These are phyloP conservation scores for Sycophaga agraensis DNA, from an alignment of 1,140 invertebrate species.

Conservation along the genomic window DNA sequence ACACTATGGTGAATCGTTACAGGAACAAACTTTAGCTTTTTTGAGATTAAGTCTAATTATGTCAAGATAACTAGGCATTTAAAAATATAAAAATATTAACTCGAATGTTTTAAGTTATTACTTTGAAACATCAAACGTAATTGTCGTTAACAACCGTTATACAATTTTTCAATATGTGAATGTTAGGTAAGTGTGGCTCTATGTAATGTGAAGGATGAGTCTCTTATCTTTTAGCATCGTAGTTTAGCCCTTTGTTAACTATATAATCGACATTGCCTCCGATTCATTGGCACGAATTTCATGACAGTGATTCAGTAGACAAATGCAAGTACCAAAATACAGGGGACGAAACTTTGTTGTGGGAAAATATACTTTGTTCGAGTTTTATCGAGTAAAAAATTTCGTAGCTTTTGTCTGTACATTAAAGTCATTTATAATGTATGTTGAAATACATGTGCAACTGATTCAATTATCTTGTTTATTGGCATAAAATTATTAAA, in stretches of 20 bases:
- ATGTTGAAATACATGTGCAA: slow-evolving; percentile 30
- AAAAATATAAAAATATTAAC: background rate
- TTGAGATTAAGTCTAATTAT: slow-evolving; percentile 9
- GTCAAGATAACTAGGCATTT: background rate
- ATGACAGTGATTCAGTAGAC: slow-evolving; percentile 25
- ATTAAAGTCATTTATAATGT: slow-evolving; percentile 26
- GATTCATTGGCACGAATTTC: slow-evolving; percentile 16
- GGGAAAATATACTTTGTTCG: slow-evolving; percentile 26
- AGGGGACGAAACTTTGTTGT: slow-evolving; percentile 10
- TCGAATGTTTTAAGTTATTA: slow-evolving; percentile 10
- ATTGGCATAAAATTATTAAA: slow-evolving; percentile 8
- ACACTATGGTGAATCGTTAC: background rate
- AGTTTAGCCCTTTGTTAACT: slow-evolving; percentile 22
- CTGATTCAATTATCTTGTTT: slow-evolving; percentile 21
- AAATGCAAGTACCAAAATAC: slow-evolving; percentile 16
- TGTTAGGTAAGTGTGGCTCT: slow-evolving; percentile 14
- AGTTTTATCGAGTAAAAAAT: slow-evolving; percentile 31
- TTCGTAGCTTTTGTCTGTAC: slow-evolving; percentile 23
- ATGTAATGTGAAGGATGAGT: slow-evolving; percentile 14
- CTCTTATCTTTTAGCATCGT: slow-evolving; percentile 22
- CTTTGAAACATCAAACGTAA: slow-evolving; percentile 4
- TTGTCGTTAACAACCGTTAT: background rate
- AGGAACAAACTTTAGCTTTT: slow-evolving; percentile 8
- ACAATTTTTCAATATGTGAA: slow-evolving; percentile 13
- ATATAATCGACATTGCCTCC: slow-evolving; percentile 22